phyloP scores from a whole-genome alignment of 2,888 invertebrate genomes.

The Athalia rosae region DNA sequence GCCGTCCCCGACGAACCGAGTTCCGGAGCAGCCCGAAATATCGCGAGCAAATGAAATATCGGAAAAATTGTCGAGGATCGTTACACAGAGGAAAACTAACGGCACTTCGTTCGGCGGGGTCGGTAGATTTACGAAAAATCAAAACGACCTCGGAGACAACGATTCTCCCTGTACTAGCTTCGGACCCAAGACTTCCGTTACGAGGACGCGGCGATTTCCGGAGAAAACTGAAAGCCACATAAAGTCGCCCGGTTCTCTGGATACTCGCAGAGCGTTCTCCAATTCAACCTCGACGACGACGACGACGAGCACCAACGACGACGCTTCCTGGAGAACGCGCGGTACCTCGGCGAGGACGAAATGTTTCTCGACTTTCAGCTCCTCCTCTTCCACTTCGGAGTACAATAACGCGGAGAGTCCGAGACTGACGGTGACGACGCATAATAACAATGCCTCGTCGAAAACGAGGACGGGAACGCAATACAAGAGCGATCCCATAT shows the following conservation, averaged over 20 bases:
- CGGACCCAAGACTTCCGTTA: slow-evolving; percentile 3
- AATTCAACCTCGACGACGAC: neutral
- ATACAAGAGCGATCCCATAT: slow-evolving; percentile 6
- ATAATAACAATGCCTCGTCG: neutral
- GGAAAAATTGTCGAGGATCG: slow-evolving; percentile 66
- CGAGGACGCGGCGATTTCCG: slow-evolving; percentile 9
- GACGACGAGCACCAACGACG: neutral
- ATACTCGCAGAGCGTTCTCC: neutral
- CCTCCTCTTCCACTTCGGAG: slow-evolving; percentile 56
- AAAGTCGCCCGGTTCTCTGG: neutral
- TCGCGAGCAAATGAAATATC: slow-evolving; percentile 64
- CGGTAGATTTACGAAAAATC: slow-evolving; percentile 21
- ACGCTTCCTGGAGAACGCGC: slow-evolving; percentile 9
- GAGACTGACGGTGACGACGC: neutral
- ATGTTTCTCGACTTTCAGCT: slow-evolving; percentile 51
- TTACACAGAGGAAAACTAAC: slow-evolving; percentile 64
- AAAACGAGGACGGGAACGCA: neutral
- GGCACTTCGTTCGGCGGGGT: slow-evolving; percentile 68
- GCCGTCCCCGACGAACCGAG: neutral
- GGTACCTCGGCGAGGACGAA: slow-evolving; percentile 3
- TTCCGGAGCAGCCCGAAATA: slow-evolving; percentile 15
- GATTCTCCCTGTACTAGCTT: slow-evolving; percentile 11
- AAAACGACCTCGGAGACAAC: neutral
- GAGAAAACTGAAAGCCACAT: neutral
- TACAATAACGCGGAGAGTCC: slow-evolving; percentile 47